Evolutionary conservation across 1,140 invertebrate species (phyloP).

Genomic region (Apolygus lucorum): DNA sequence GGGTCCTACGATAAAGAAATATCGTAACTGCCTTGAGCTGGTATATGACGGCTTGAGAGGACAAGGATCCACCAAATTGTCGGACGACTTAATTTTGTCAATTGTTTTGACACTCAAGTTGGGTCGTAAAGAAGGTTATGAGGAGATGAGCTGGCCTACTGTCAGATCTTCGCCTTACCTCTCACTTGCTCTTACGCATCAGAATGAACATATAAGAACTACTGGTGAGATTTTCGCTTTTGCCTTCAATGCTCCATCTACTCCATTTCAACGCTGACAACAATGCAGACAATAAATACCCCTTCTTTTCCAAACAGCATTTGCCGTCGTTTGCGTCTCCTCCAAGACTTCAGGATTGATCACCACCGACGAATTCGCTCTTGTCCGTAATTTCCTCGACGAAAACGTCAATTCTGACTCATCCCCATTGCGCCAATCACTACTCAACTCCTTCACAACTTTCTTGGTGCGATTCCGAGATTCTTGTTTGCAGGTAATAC

Average conservation of each 20-base stretch:
- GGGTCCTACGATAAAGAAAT: conserved; percentile 30
- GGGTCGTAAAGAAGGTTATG: conserved; percentile 29
- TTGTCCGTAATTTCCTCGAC: conserved; percentile 28
- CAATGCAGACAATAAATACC: no score
- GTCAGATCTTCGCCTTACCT: conserved; percentile 10
- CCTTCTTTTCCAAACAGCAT: no score
- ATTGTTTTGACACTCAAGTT: conserved; percentile 26
- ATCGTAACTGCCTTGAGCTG: conserved; percentile 18
- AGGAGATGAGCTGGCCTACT: conserved; percentile 25
- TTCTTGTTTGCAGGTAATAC: conserved; percentile 26
- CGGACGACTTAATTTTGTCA: conserved; percentile 13
- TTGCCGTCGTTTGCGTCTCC: conserved; percentile 30
- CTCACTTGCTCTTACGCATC: background rate
- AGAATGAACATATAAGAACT: background rate
- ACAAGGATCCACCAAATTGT: background rate
- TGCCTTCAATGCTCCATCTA: no score
- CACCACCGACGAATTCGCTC: conserved; percentile 27
- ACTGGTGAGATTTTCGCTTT: background rate
- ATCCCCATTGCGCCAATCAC: conserved; percentile 29
- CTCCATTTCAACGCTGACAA: no score
- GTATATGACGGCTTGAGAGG: conserved; percentile 18
- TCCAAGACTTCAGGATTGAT: conserved; percentile 25
- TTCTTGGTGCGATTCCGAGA: conserved; percentile 29
- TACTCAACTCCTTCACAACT: conserved; percentile 27
- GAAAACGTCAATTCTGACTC: conserved; percentile 32